These are phyloP conservation scores for Amniataba percoides DNA, from an alignment of 2,797 vertebrate species.

Conservation along the genomic window DNA sequence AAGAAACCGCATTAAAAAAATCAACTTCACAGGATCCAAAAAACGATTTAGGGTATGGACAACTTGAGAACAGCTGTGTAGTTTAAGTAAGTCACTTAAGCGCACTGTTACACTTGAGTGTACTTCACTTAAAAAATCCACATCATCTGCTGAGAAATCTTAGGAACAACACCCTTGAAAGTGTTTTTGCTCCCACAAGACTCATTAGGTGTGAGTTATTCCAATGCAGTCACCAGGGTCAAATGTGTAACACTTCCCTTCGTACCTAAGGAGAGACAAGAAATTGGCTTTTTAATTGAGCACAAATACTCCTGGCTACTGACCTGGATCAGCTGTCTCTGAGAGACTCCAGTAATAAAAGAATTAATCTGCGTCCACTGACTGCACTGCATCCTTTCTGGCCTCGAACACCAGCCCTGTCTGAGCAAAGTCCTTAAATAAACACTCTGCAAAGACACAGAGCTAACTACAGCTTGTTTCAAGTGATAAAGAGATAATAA, in stretches of 20 bases:
- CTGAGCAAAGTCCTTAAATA: background rate
- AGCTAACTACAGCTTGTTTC: constrained; percentile 9
- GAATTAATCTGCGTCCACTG: constrained; percentile 7
- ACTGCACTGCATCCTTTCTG: constrained; percentile 11
- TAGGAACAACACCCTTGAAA: background rate
- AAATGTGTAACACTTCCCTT: constrained; percentile 26
- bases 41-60: background rate
- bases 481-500: constrained; percentile 14
- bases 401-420: constrained; percentile 1
- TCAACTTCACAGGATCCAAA: background rate
- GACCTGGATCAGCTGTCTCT: constrained; percentile 59
- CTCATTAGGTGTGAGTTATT: constrained; percentile 38
- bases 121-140: background rate
- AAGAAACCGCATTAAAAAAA: constrained; percentile 8
- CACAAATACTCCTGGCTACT: constrained; percentile 37
- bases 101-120: background rate
- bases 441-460: background rate
- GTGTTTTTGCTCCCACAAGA: background rate
- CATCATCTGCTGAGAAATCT: constrained; percentile 12
- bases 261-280: constrained; percentile 37
- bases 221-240: constrained; percentile 27
- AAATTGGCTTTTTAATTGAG: constrained; percentile 59
- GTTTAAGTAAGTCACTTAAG: background rate
- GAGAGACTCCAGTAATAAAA: constrained; percentile 46
- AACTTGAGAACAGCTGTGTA: background rate